phyloP scores from a whole-genome alignment of 2,888 invertebrate genomes.

The Zeuzera pyrina region DNA sequence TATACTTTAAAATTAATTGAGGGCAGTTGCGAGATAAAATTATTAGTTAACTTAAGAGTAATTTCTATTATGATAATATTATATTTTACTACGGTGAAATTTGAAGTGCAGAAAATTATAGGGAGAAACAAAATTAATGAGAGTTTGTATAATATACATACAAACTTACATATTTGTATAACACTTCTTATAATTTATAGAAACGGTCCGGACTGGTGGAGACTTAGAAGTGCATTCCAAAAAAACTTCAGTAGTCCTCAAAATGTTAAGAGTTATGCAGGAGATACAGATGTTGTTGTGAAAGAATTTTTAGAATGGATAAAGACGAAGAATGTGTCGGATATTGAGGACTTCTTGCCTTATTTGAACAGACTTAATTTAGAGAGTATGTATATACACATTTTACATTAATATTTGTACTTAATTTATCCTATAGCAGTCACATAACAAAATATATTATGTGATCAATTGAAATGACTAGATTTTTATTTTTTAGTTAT shows the following conservation, averaged over 20 bases:
- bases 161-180: too few species aligned
- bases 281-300: constrained; percentile 75
- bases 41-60: too few species aligned
- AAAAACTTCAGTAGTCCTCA: constrained; percentile 82
- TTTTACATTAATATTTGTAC: neutral
- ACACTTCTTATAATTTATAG: constrained; percentile 59
- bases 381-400: constrained; percentile 75
- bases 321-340: constrained; percentile 25
- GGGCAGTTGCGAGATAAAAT: too few species aligned
- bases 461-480: too few species aligned
- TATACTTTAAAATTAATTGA: too few species aligned
- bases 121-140: too few species aligned
- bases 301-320: constrained; percentile 76
- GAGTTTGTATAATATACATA: too few species aligned
- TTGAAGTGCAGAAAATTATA: too few species aligned
- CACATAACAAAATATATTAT: too few species aligned
- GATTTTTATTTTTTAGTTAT: constrained; percentile 74
- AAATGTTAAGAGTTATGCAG: constrained; percentile 78
- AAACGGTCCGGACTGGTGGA: constrained; percentile 89
- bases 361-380: constrained; percentile 82
- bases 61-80: too few species aligned
- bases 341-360: constrained; percentile 76
- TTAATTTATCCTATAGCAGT: too few species aligned
- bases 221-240: constrained; percentile 84
- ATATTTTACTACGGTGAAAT: too few species aligned